A percentile compares a stretch with the other conserved stretches of the same genome.
Conservation (phyloP, 92 coral and sea anemone genomes). For the Metridium senile region DNA sequence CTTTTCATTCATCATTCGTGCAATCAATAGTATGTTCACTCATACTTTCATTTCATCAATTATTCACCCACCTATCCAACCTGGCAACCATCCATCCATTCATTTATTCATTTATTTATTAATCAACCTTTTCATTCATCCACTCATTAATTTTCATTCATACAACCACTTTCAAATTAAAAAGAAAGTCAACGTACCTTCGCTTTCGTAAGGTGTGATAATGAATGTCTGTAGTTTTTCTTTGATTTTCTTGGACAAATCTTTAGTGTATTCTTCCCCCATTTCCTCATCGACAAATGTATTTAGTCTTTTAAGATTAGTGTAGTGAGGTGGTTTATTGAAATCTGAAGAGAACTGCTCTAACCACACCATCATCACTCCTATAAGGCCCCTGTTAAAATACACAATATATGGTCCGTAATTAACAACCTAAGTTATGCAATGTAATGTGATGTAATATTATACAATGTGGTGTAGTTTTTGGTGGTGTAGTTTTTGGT, state of each 20-base stretch:
- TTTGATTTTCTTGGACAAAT: constrained; percentile 73
- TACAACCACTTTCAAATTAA: not conserved
- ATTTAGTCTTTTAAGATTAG: constrained; percentile 62
- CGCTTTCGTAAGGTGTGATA: constrained; percentile 83
- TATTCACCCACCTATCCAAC: not conserved
- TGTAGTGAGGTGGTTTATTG: constrained; percentile 67
- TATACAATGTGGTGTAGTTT: no score
- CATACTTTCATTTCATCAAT: not conserved
- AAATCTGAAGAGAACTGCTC: constrained; percentile 90
- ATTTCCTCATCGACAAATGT: constrained; percentile 70
- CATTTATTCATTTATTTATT: no score
- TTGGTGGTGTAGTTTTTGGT: no score
- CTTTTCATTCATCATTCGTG: no score
- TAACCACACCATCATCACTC: constrained; percentile 86
- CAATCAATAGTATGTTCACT: not conserved
- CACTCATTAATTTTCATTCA: not conserved
- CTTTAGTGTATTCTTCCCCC: constrained; percentile 46
- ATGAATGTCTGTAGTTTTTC: constrained; percentile 71
- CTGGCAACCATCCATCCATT: not conserved
- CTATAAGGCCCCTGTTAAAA: constrained; percentile 66
- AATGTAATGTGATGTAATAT: no score
- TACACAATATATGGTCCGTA: not conserved
- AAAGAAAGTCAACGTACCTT: constrained; percentile 39
- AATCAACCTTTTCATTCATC: not conserved
- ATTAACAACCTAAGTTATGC: no score